A percentile compares a stretch with the other conserved stretches of the same genome.
Evolutionary conservation across 2,797 vertebrate species (phyloP).

Genomic region (Mormyrus proboscirostris): DNA sequence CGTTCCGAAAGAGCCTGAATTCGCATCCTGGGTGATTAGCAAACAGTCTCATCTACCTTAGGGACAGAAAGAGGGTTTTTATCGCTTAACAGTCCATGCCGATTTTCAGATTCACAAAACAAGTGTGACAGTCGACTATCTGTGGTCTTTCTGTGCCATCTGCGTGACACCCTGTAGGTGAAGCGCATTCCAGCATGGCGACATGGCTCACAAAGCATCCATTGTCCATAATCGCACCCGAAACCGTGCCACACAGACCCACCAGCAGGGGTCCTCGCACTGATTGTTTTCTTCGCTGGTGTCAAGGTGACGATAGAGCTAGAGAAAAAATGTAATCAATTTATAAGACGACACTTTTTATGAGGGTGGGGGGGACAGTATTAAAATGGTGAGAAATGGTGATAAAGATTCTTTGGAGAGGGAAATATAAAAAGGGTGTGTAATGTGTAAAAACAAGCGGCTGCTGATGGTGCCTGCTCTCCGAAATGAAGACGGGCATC

Average conservation of each 20-base stretch:
- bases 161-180: slow-evolving; percentile 3
- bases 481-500: not conserved
- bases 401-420: not conserved
- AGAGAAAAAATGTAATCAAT: not conserved
- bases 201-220: not conserved
- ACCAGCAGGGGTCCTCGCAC: not conserved
- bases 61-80: not conserved
- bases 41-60: not conserved
- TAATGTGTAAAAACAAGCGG: not conserved
- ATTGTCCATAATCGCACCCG: not conserved
- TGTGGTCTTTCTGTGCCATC: not conserved
- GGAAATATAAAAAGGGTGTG: not conserved
- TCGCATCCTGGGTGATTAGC: not conserved
- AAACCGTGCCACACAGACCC: not conserved
- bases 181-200: not conserved
- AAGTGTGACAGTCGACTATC: slow-evolving; percentile 1
- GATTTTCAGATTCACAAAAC: not conserved
- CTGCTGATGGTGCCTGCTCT: not conserved
- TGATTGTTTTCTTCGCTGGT: not conserved
- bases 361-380: not conserved
- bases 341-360: not conserved
- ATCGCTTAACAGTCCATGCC: not conserved
- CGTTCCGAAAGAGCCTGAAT: not conserved
- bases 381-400: not conserved
- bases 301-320: not conserved